Evolutionary conservation across 2,888 invertebrate species (phyloP).

Genomic region (Drosophila kokeensis): DNA sequence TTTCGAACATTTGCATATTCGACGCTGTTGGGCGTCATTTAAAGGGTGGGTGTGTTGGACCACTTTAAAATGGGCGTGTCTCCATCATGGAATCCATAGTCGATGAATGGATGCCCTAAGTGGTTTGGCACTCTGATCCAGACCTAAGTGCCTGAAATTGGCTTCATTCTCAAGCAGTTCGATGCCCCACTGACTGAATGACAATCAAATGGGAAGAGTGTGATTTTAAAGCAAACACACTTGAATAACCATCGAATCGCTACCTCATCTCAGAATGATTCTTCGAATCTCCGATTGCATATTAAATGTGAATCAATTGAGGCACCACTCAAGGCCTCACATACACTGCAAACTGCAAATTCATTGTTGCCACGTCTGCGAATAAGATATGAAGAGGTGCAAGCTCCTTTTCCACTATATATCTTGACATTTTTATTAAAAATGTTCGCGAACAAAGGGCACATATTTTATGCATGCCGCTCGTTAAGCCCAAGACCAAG

Average conservation of each 20-base stretch:
- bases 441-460: constrained; percentile 67
- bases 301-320: constrained; percentile 40
- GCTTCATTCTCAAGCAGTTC: constrained; percentile 35
- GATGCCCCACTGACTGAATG: constrained; percentile 40
- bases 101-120: constrained; percentile 28
- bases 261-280: constrained; percentile 20
- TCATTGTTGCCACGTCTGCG: constrained; percentile 54
- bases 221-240: constrained; percentile 44
- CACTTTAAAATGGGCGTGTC: constrained; percentile 50
- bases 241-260: constrained; percentile 19
- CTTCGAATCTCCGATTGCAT: constrained; percentile 22
- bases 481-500: constrained; percentile 63
- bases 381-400: constrained; percentile 1
- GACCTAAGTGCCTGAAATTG: constrained; percentile 43
- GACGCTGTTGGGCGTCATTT: constrained; percentile 8
- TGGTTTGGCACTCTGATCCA: constrained; percentile 37
- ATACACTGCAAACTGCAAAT: constrained; percentile 51
- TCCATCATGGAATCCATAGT: constrained; percentile 37
- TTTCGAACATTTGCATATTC: constrained; percentile 42
- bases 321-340: constrained; percentile 43
- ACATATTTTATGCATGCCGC: constrained; percentile 65
- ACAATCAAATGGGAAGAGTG: constrained; percentile 19
- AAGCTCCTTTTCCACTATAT: background rate
- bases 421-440: constrained; percentile 78
- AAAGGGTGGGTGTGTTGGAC: constrained; percentile 53